Evolutionary conservation across 2,797 vertebrate species (phyloP).

Genomic region (Peromyscus attwateri): DNA sequence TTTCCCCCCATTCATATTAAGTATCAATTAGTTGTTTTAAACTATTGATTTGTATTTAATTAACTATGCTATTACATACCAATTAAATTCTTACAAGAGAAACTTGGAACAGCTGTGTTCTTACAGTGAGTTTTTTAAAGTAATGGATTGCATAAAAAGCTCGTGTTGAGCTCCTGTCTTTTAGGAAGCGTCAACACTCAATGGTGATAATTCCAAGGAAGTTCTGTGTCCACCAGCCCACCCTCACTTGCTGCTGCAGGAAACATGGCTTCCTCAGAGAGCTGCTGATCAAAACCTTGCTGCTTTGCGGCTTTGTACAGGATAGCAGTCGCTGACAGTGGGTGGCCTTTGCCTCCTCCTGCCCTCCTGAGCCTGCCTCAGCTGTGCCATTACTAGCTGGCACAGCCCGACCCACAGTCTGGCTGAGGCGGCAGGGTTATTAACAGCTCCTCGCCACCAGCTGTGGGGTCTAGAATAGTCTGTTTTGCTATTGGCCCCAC

Average conservation of each 20-base stretch:
- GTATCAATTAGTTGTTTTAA: constrained; percentile 90
- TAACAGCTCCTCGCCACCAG: neutral
- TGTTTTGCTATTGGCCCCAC: neutral
- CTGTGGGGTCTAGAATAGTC: neutral
- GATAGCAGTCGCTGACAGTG: rapidly evolving
- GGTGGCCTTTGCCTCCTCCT: neutral
- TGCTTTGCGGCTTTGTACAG: neutral
- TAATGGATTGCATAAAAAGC: constrained; percentile 81
- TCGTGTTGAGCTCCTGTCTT: constrained; percentile 63
- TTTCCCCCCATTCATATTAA: constrained; percentile 89
- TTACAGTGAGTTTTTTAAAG: constrained; percentile 86
- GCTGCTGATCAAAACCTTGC: neutral
- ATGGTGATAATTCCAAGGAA: neutral
- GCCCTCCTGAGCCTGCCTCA: neutral
- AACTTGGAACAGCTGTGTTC: constrained; percentile 87
- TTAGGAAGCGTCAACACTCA: constrained; percentile 1
- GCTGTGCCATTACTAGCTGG: neutral
- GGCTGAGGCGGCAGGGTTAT: neutral
- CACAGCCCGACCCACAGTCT: too few relatives aligned
- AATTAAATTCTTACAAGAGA: constrained; percentile 89
- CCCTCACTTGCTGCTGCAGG: neutral
- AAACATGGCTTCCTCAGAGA: neutral
- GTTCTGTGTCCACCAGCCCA: neutral
- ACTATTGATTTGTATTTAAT: constrained; percentile 92
- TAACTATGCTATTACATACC: constrained; percentile 90